Percentiles rank a stretch among this genome's conserved stretches.
Conservation (phyloP, 2,888 invertebrate species). For the Urechis unicinctus region DNA sequence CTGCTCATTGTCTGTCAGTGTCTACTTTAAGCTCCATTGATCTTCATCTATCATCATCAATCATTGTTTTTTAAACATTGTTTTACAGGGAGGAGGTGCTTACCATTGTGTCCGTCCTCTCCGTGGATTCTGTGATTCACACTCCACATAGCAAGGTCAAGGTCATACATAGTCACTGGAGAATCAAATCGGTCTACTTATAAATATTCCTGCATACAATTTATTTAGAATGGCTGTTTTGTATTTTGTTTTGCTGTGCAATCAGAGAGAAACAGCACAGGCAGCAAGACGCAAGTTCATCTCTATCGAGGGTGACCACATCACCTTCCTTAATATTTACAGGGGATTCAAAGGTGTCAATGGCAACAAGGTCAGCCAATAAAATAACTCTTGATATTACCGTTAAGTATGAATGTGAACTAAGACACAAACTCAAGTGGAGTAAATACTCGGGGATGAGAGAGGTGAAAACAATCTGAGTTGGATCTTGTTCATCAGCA, state of each 20-base stretch:
- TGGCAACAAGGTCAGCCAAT: slow-evolving; percentile 52
- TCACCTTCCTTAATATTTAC: slow-evolving; percentile 83
- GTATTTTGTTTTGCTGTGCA: background rate
- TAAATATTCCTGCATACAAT: background rate
- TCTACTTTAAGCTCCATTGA: too few species aligned
- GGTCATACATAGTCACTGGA: background rate
- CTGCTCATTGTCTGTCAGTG: too few species aligned
- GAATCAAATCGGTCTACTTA: background rate
- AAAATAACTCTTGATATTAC: background rate
- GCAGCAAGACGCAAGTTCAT: slow-evolving; percentile 70
- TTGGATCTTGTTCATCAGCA: slow-evolving; percentile 53
- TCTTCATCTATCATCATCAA: too few species aligned
- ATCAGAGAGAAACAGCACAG: slow-evolving; percentile 64
- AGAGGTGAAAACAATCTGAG: too few species aligned
- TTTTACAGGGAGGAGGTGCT: slow-evolving; percentile 56
- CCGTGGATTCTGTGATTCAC: slow-evolving; percentile 79
- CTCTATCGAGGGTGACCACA: slow-evolving; percentile 82
- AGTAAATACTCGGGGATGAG: too few species aligned
- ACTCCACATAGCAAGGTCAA: slow-evolving; percentile 63
- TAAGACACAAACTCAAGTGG: too few species aligned
- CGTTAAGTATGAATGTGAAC: too few species aligned
- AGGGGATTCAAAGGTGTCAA: slow-evolving; percentile 69
- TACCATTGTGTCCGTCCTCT: slow-evolving; percentile 78
- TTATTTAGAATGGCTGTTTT: background rate
- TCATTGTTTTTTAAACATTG: background rate